Percentiles rank a stretch among this genome's conserved stretches.
These are phyloP conservation scores for Heliopora coerulea DNA, from an alignment of 92 coral and sea anemone genomes.

Conservation along the genomic window DNA sequence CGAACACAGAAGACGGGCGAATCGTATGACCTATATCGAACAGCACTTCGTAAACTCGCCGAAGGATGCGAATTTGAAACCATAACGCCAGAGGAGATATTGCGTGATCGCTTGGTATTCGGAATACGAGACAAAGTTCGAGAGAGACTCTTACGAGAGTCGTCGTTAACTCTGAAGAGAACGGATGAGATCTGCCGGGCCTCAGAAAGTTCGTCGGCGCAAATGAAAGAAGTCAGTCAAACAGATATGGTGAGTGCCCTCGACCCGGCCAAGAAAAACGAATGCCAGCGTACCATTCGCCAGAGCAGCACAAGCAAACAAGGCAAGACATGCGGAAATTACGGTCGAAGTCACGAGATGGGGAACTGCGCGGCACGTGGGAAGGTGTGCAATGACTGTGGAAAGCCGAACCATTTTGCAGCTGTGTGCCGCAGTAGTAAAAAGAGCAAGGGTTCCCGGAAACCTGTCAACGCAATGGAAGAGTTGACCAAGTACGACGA, in stretches of 20 bases:
- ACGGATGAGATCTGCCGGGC: slow-evolving; percentile 56
- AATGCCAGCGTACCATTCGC: slow-evolving; percentile 7
- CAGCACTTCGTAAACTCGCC: slow-evolving; percentile 40
- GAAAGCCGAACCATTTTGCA: slow-evolving; percentile 40
- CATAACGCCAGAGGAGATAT: slow-evolving; percentile 47
- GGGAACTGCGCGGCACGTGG: background rate
- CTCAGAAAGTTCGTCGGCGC: slow-evolving; percentile 49
- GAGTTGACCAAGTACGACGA: slow-evolving; percentile 26
- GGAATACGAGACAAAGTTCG: slow-evolving; percentile 49
- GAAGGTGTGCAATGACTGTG: slow-evolving; percentile 45
- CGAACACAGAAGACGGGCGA: slow-evolving; percentile 38
- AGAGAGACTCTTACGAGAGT: slow-evolving; percentile 47
- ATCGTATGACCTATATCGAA: slow-evolving; percentile 44
- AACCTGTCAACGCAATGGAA: background rate
- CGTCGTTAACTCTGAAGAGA: slow-evolving; percentile 35
- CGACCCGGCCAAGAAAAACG: slow-evolving; percentile 15
- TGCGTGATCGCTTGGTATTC: slow-evolving; percentile 41
- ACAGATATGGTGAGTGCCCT: slow-evolving; percentile 19
- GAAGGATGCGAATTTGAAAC: slow-evolving; percentile 41
- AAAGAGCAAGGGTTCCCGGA: background rate
- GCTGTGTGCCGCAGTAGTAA: slow-evolving; percentile 22
- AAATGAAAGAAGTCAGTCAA: too few species aligned
- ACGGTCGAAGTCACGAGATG: slow-evolving; percentile 24
- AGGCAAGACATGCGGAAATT: slow-evolving; percentile 31
- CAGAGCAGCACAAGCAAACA: slow-evolving; percentile 24